Base-by-base conservation (phyloP, 2,888 invertebrate species). In the Lasioglossum morio region DNA sequence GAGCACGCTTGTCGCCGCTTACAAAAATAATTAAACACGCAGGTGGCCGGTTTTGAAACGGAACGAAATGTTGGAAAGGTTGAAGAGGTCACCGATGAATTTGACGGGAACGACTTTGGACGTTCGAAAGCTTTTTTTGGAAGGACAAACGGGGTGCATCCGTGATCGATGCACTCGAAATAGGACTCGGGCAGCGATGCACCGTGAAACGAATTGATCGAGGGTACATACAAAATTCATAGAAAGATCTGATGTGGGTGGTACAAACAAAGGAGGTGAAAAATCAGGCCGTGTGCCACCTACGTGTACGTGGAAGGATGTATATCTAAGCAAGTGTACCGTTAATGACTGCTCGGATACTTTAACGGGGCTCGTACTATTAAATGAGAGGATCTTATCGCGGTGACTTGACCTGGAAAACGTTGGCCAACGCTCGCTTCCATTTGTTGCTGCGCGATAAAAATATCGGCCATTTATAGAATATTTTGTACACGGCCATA, bases 351-450 rank as follows among this genome's bases (percentile, higher is more conserved):
- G 81, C 57, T 79, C 77, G 82, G 82, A 85, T 87, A 84, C 79
- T 79, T 87, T 79, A 80, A 87, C 66, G 83, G 81, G 69, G 72
- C 48, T 53, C 77, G 72, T 79, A 66, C 77, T 81, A 74, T 84
- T 83, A 85, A 84, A 86, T 72, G 87, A 88, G 81, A 79, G 82
- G 77, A 87, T 90, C 85, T 90, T 85, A 88, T 86, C 90, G 80
- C 78, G 66, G 63, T 84, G 78, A 77, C 90, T 91, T 89, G 92
- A 92, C 87, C 88, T 84, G 87, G 30, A 90, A 89, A 91, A 84
- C 85, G 82, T 80, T 75, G 74, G 75, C 74, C 43, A 79, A 73
- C 78, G 70, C 80, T 63, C 75, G 57, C 30, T 72, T 77, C 60
- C 66, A 77, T 60, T 37, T 75, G 75, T 76, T 34, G 43, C 53